Percentiles rank a stretch among this genome's conserved stretches.
Evolutionary conservation across 2,888 invertebrate species (phyloP).

Genomic region (Drosophila colorata): DNA sequence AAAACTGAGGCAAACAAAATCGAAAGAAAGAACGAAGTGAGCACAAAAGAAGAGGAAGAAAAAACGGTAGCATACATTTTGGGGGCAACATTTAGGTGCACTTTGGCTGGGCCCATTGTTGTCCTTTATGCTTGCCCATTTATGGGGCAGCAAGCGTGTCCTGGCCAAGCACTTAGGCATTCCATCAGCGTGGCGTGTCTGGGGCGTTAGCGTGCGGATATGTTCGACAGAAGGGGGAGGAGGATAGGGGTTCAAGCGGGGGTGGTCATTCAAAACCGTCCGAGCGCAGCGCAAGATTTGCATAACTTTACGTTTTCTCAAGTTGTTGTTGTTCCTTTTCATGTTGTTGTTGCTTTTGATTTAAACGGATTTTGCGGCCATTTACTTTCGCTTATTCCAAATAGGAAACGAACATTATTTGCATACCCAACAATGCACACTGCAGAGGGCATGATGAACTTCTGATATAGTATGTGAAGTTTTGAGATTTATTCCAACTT

Average conservation of each 20-base stretch:
- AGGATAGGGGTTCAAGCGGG: not conserved
- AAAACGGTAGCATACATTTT: constrained; percentile 56
- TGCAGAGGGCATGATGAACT: not conserved
- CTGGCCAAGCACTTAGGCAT: constrained; percentile 68
- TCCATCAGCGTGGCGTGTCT: constrained; percentile 70
- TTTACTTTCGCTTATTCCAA: constrained; percentile 47
- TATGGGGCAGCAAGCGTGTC: constrained; percentile 41
- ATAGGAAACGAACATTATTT: constrained; percentile 7
- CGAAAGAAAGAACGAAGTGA: not conserved
- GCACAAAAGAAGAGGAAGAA: constrained; percentile 6
- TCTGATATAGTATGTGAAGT: not conserved
- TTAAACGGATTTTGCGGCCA: constrained; percentile 54
- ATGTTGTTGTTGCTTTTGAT: constrained; percentile 34
- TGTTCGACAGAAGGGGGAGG: constrained; percentile 2
- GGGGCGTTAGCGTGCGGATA: constrained; percentile 65
- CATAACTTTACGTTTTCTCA: constrained; percentile 59
- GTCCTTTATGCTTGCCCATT: constrained; percentile 53
- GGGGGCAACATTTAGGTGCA: constrained; percentile 72
- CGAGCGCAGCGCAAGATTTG: constrained; percentile 72
- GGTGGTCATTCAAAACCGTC: constrained; percentile 53
- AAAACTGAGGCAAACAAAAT: constrained; percentile 5
- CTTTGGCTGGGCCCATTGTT: constrained; percentile 53
- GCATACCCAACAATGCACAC: not conserved
- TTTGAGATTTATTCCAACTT: not conserved
- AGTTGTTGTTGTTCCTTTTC: constrained; percentile 9